Evolutionary conservation across 2,888 invertebrate species (phyloP), one percentile per base, ranked within the genome.

Genomic region (Mythimna impura): DNA sequence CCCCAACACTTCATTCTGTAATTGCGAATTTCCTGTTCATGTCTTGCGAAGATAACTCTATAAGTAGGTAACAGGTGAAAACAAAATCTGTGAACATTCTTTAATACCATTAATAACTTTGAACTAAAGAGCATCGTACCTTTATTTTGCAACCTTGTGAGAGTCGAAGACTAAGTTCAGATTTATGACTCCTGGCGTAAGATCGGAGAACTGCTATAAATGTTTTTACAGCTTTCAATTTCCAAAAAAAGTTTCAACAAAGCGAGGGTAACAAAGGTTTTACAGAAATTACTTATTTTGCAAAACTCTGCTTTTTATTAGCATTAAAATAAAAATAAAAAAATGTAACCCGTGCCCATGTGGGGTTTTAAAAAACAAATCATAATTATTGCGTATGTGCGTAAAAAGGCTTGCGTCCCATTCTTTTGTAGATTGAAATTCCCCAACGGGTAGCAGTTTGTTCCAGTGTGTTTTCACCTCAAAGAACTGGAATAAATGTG

Each of bases 171-270:
- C 60, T 47, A 82, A 80, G 52, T 80, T 80, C 60, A 57, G 66
- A 73, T 80, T 80, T 82, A 82, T 82, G 66, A 58, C 74, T 66
- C 40, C 22, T 25, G 20, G 47, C 72, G 52, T 20, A 71, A 82
- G 63, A 80, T 82, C 69, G 73, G 74, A 61, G 66, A 82, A 79
- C 73, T 40, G 79, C 69, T 61, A 73, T 82, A 79, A 80, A 69
- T 69, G 62, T 66, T 82, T 82, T 80, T 82, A 82, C 54, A 79
- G 57, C 80, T 79, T 82, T 57, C 66, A 73, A 82, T 82, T 69
- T 78, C 36, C 40, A 47, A 73, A 82, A 73, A 78, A 57, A 55
- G 73, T 65, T 20, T n/a, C 50, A 66, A 12, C 12, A 17, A 63
- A 62, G 34, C 55, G 36, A 20, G 25, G 40, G 20, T 68, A 73